Evolutionary conservation across 2,888 invertebrate genomes (phyloP).

Genomic region (Lypha dubia): DNA sequence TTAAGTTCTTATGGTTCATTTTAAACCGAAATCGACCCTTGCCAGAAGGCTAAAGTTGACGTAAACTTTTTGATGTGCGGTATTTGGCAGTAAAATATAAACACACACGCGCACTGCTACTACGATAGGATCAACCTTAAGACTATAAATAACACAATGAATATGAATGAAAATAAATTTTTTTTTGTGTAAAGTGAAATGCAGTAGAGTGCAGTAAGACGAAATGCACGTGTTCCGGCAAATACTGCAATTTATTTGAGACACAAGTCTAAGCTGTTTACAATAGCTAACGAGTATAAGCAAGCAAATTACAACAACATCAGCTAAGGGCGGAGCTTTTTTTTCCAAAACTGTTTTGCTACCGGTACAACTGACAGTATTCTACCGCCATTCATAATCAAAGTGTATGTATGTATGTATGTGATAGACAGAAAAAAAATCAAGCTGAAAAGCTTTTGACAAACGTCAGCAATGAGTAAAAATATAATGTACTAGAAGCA

Average conservation of each 20-base stretch:
- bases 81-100: slow-evolving; percentile 21
- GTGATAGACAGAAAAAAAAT: not conserved
- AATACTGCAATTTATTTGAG: slow-evolving; percentile 38
- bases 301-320: not conserved
- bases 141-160: slow-evolving; percentile 65
- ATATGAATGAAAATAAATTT: slow-evolving; percentile 63
- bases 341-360: slow-evolving; percentile 9
- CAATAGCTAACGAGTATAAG: not conserved
- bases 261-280: not conserved
- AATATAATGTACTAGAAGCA: slow-evolving; percentile 40
- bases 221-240: slow-evolving; percentile 58
- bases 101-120: not conserved
- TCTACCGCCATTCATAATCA: slow-evolving; percentile 48
- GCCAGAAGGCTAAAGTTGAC: slow-evolving; percentile 67
- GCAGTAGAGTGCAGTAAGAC: slow-evolving; percentile 15
- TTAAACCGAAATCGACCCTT: slow-evolving; percentile 56
- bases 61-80: slow-evolving; percentile 65
- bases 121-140: slow-evolving; percentile 47
- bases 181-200: not conserved
- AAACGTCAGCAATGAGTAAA: slow-evolving; percentile 67
- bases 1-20: slow-evolving; percentile 21
- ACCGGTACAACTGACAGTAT: slow-evolving; percentile 45
- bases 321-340: slow-evolving; percentile 60
- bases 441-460: slow-evolving; percentile 63
- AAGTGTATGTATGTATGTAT: not conserved